A percentile compares a stretch with the other conserved stretches of the same genome.
These are phyloP conservation scores for Rhamnusium bicolor DNA, from an alignment of 2,888 invertebrate genomes.

Conservation along the genomic window DNA sequence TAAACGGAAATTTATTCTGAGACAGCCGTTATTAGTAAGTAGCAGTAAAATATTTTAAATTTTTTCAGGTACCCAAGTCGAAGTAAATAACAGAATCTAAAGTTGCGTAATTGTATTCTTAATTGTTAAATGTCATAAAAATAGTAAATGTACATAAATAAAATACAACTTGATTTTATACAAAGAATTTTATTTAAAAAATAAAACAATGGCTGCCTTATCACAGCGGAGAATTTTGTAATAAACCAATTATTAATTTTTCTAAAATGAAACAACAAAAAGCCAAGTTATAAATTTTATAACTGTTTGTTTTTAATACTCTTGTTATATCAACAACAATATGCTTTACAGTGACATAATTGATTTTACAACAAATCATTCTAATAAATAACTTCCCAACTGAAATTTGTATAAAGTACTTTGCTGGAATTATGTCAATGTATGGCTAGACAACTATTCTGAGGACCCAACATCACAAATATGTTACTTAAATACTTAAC, in stretches of 20 bases:
- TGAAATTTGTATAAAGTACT: background rate
- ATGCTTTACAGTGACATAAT: slow-evolving; percentile 39
- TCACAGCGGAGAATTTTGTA: slow-evolving; percentile 47
- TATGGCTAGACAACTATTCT: slow-evolving; percentile 16
- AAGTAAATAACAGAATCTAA: slow-evolving; percentile 14
- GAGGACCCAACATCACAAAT: slow-evolving; percentile 47
- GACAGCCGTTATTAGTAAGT: no score
- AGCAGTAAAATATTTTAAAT: background rate
- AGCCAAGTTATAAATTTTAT: slow-evolving; percentile 39
- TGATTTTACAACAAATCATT: slow-evolving; percentile 48
- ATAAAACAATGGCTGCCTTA: slow-evolving; percentile 53
- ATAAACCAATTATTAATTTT: slow-evolving; percentile 38
- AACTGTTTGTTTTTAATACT: slow-evolving; percentile 41
- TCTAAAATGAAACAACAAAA: slow-evolving; percentile 40
- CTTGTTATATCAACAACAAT: slow-evolving; percentile 31
- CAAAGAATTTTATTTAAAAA: slow-evolving; percentile 53
- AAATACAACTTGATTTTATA: slow-evolving; percentile 33
- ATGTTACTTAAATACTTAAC: slow-evolving; percentile 47
- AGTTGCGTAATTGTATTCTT: slow-evolving; percentile 1
- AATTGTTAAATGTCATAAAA: slow-evolving; percentile 9
- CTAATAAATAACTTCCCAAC: slow-evolving; percentile 10
- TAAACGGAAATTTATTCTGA: no score
- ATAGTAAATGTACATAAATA: slow-evolving; percentile 34
- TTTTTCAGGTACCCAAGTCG: slow-evolving; percentile 37
- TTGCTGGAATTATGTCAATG: slow-evolving; percentile 32